Percentiles rank a stretch among this genome's conserved stretches.
phyloP scores from a whole-genome alignment of 1,140 invertebrate species.

The Pseudomyrmex cubaensis region DNA sequence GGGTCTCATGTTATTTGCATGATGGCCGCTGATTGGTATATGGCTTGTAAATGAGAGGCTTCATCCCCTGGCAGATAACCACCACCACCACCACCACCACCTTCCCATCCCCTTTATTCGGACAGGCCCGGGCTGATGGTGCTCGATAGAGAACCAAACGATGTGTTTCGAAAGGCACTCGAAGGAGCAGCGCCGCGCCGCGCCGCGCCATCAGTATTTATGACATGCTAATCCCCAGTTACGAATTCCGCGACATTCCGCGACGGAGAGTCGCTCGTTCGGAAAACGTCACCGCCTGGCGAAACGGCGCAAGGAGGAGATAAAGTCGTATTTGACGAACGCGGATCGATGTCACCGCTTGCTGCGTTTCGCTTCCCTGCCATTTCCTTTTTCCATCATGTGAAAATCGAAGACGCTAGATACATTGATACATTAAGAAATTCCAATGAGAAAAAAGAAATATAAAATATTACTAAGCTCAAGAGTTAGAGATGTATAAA shows the following conservation, averaged over 20 bases:
- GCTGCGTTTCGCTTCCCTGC: conserved; percentile 11
- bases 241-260: conserved; percentile 82
- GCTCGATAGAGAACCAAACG: conserved; percentile 37
- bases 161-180: conserved; percentile 53
- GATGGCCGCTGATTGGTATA: conserved; percentile 69
- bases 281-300: conserved; percentile 73
- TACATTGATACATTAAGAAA: not conserved
- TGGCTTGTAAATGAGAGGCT: conserved; percentile 66
- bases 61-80: conserved; percentile 45
- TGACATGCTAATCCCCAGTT: conserved; percentile 84
- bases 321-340: conserved; percentile 68
- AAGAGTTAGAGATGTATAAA: no score
- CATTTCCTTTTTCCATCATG: conserved; percentile 62
- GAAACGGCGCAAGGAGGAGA: conserved; percentile 62
- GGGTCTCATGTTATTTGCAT: conserved; percentile 64
- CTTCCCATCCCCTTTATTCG: no score
- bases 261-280: conserved; percentile 75
- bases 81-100: conserved; percentile 11
- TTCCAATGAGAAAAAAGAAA: not conserved
- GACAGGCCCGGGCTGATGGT: conserved; percentile 11
- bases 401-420: not conserved
- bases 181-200: conserved; percentile 46
- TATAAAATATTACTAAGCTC: not conserved
- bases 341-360: conserved; percentile 62
- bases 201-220: conserved; percentile 81